Evolutionary conservation across 2,888 invertebrate species (phyloP).

Genomic region (Chymomyza fuscimana): DNA sequence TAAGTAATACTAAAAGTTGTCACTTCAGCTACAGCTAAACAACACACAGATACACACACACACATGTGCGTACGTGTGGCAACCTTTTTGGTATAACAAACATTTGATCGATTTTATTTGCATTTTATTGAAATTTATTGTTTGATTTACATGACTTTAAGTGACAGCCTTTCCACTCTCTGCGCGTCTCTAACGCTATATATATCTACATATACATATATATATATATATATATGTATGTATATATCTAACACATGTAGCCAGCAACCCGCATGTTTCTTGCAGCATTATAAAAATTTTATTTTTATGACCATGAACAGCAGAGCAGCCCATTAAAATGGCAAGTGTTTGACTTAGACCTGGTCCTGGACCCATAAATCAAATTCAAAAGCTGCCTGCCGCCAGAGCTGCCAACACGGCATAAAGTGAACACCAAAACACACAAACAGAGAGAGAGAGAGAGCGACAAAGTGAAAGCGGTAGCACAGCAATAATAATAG

Average conservation of each 20-base stretch:
- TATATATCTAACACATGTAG: neutral
- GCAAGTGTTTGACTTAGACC: neutral
- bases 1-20: neutral
- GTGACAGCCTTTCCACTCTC: slow-evolving; percentile 31
- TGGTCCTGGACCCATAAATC: slow-evolving; percentile 26
- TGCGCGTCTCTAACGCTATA: neutral
- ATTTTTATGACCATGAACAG: slow-evolving; percentile 31
- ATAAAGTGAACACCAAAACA: neutral
- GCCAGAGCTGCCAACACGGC: slow-evolving; percentile 12
- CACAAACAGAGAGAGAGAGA: too few species aligned
- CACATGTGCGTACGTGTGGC: neutral
- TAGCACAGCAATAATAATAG: neutral
- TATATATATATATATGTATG: neutral
- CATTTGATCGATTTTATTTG: slow-evolving; percentile 55
- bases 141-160: slow-evolving; percentile 52
- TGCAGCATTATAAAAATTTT: slow-evolving; percentile 25
- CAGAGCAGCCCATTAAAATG: slow-evolving; percentile 10
- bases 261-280: neutral
- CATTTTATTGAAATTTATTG: slow-evolving; percentile 66
- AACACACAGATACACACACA: neutral
- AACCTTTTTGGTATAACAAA: slow-evolving; percentile 8
- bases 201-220: neutral
- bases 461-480: too few species aligned
- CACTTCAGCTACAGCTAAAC: too few species aligned
- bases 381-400: slow-evolving; percentile 47